Evolutionary conservation across 2,888 invertebrate genomes (phyloP).

Genomic region (Oxystoma pomonae): DNA sequence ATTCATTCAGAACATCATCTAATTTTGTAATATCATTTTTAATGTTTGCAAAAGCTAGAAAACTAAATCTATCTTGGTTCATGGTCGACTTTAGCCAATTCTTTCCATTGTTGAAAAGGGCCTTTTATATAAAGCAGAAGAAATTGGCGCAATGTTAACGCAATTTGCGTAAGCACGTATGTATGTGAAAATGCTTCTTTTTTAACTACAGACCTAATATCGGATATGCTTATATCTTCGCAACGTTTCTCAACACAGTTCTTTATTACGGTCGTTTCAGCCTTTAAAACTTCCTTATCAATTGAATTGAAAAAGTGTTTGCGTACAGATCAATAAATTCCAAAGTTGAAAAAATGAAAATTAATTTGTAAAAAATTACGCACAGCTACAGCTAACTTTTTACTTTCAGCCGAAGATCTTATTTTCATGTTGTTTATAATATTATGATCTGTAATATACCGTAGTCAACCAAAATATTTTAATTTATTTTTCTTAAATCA

Average conservation of each 20-base stretch:
- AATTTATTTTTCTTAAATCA: neutral
- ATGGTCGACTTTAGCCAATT: neutral
- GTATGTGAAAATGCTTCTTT: constrained; percentile 8
- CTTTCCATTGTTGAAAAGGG: neutral
- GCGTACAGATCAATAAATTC: constrained; percentile 4
- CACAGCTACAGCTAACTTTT: constrained; percentile 7
- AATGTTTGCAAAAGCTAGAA: neutral
- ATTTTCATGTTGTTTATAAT: constrained; percentile 7
- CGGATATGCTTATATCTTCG: constrained; percentile 2
- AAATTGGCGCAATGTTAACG: neutral
- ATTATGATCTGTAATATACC: constrained; percentile 8
- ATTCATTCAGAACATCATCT: neutral
- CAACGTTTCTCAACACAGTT: constrained; percentile 3
- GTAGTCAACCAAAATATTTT: constrained; percentile 7
- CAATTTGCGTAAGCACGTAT: constrained; percentile 7
- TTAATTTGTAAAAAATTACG: constrained; percentile 6
- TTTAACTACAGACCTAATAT: constrained; percentile 4
- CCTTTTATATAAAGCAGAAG: neutral
- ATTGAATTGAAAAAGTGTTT: constrained; percentile 2
- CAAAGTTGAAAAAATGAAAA: neutral
- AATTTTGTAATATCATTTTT: neutral
- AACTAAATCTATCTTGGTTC: neutral
- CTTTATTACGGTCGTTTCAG: constrained; percentile 8
- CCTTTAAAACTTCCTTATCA: constrained; percentile 6
- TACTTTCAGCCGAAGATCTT: constrained; percentile 6